Percentiles rank a stretch among this genome's conserved stretches.
These are phyloP conservation scores for Diploscapter pachys DNA, from an alignment of 1,140 invertebrate genomes.

Conservation along the genomic window DNA sequence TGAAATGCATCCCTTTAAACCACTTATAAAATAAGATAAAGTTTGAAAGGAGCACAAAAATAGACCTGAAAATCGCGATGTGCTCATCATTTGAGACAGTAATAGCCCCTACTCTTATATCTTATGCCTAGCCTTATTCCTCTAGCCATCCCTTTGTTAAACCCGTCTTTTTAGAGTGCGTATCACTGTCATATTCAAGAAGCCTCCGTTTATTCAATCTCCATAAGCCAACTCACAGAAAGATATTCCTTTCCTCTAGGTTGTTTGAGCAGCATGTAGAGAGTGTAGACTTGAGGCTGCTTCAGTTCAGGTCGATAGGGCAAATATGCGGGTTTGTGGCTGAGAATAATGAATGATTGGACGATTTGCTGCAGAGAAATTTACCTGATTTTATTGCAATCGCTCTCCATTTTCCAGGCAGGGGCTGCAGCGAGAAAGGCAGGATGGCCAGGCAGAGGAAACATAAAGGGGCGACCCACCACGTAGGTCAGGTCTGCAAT, in stretches of 20 bases:
- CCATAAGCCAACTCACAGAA: constrained; percentile 2
- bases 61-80: too few relatives aligned
- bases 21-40: too few relatives aligned
- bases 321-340: constrained; percentile 10
- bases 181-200: too few relatives aligned
- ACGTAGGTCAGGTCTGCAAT: constrained; percentile 31
- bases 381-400: constrained; percentile 1
- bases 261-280: constrained; percentile 33
- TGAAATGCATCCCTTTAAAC: too few relatives aligned
- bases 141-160: too few relatives aligned
- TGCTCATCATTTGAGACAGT: too few relatives aligned
- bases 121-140: too few relatives aligned
- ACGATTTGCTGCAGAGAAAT: not conserved
- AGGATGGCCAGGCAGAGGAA: constrained; percentile 25
- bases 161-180: too few relatives aligned
- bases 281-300: constrained; percentile 7
- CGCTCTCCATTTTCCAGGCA: constrained; percentile 27
- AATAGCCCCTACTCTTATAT: too few relatives aligned
- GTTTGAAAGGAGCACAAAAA: too few relatives aligned
- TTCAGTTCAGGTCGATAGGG: constrained; percentile 22
- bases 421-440: constrained; percentile 13
- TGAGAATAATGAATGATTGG: not conserved
- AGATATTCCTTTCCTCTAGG: constrained; percentile 22
- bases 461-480: constrained; percentile 24
- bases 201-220: too few relatives aligned